A percentile compares a stretch with the other conserved stretches of the same genome.
Conservation (phyloP, 2,113 vertebrate species). For the Beaufortia kweichowensis region DNA sequence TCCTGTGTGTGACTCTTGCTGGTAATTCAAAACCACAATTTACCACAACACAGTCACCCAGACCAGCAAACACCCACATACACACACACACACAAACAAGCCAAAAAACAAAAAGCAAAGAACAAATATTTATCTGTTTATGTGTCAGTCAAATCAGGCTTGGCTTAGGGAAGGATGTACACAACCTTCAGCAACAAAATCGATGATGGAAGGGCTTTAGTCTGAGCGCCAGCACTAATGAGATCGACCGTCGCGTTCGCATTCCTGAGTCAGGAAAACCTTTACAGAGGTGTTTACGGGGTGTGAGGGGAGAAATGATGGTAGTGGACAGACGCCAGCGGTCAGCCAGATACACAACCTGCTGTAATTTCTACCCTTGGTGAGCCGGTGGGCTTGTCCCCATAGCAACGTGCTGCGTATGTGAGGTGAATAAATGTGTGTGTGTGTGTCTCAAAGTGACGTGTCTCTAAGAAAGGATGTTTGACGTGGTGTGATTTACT, state of each 20-base stretch:
- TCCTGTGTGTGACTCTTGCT: not conserved
- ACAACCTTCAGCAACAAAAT: slow-evolving; percentile 18
- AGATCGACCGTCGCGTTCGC: slow-evolving; percentile 14
- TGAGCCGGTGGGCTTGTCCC: slow-evolving; percentile 43
- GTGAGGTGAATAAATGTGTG: slow-evolving; percentile 30
- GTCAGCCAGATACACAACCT: slow-evolving; percentile 30
- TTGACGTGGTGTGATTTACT: not conserved
- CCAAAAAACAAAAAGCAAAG: not conserved
- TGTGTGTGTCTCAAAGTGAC: slow-evolving; percentile 37
- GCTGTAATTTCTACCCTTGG: slow-evolving; percentile 32
- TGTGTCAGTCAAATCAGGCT: not conserved
- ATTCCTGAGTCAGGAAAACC: slow-evolving; percentile 43
- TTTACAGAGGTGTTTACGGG: slow-evolving; percentile 15
- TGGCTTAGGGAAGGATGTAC: not conserved
- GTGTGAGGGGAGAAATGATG: slow-evolving; percentile 15
- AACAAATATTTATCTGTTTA: not conserved
- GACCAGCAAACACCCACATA: not conserved
- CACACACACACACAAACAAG: not conserved
- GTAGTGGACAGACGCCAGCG: slow-evolving; percentile 15
- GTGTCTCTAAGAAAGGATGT: slow-evolving; percentile 4
- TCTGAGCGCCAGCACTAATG: slow-evolving; percentile 34
- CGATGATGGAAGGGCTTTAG: slow-evolving; percentile 15
- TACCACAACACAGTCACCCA: not conserved
- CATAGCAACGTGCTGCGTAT: slow-evolving; percentile 47
- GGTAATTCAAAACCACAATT: not conserved